Evolutionary conservation across 64 coral and sea anemone genomes (phyloP), one percentile per base, ranked within the genome.

Genomic region (Acropora yongei): DNA sequence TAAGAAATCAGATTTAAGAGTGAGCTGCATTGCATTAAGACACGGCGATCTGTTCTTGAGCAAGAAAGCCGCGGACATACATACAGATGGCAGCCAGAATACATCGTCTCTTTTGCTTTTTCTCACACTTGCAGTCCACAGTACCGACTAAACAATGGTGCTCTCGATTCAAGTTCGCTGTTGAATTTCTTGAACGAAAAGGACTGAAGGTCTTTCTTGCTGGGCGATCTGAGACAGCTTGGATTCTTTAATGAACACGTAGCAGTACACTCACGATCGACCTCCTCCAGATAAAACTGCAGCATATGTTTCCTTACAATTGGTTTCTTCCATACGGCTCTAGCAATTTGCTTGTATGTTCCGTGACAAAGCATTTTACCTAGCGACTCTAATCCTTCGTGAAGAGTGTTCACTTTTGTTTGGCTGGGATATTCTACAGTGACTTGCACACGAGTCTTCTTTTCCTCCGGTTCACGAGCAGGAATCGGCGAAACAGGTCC

Each of bases 271-370:
- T 93, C 91, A 16, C 68, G 77, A 72, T 76, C 85, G 68, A 93
- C 77, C 57, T 93, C 58, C 44, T 93, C 53, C 50, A 88, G 44
- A 44, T 71, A 75, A n/a, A 86, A 47, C 18, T 78, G 72, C 30
- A 58, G 82, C 51, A 92, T 18, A 66, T 92, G 47, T 84, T 76
- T 92, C 49, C 40, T 80, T 80, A 80, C 41, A 49, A 57, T 30
- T 88, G 86, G 77, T 30, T 78, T 61, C 7, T 61, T 75, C 89
- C 80, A 90, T 7, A 51, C 89, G 8, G 89, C 79, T 18, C 72
- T 45, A 30, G 88, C 91, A 39, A 93, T 93, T 72, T 93, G 91
- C 57, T 93, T 87, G 63, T 87, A 93, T 40, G 91, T 87, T 30
- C 91, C 91, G 30, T 83, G 74, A 47, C 55, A 57, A 67, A 93